Base-by-base conservation (phyloP, 2,113 vertebrate species). In the Alaudala cheleensis region DNA sequence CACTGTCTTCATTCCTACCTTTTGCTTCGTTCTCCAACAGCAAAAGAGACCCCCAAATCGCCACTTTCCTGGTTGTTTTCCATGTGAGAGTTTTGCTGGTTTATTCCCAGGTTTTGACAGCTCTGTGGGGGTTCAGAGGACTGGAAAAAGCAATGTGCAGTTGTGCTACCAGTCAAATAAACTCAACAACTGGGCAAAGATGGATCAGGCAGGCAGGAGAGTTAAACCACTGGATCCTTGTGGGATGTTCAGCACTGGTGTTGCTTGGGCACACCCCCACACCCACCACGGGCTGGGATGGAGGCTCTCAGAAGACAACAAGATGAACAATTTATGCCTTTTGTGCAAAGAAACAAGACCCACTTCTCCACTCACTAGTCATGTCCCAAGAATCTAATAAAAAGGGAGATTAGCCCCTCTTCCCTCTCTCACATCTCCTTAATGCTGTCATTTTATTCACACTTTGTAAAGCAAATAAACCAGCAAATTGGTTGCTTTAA, bases 401-500 rank as follows among this genome's bases (percentile, higher is more conserved):
- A 95, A 91, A 87, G 87, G 81, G 81, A 93, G 93, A 96, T 97
- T 93, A 97, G 91, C 93, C 94, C 94, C 90, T 96, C 79, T 93
- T 87, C 69, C 86, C 88, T 89, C 61, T 91, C 76, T 93, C 89
- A 61, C 81, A 74, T 90, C 95, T 89, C 77, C 93, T 92, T 97
- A 93, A 96, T 96, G 90, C 95, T 91, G 62, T 83, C 86, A 71
- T 94, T 97, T 94, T 96, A 96, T 96, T 96, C 95, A 97, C 94
- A 95, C 92, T 94, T 96, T 96, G 95, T 95, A 96, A 97, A 96
- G 96, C 94, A 97, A 97, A 96, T 96, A 97, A 97, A 95, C 86
- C 92, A 92, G 92, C 88, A 97, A 97, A 97, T 96, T 97, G 96
- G 96, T 91, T 95, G 95, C 95, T 97, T 96, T 97, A 97, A 97